Base-by-base conservation (phyloP, 2,888 invertebrate species). In the Tachystola acroxantha region DNA sequence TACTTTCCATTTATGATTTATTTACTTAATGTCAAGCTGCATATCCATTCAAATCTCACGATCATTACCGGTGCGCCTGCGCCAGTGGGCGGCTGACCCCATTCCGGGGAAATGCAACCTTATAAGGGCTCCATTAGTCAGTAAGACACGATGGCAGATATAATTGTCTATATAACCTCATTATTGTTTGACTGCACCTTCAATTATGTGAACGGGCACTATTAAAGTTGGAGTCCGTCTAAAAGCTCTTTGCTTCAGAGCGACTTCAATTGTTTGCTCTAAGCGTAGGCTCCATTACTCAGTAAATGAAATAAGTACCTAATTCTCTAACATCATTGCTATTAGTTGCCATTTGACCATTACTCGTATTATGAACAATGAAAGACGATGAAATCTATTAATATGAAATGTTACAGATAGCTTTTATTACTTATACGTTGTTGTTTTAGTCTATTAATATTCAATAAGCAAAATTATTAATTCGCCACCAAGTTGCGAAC, bases 81-180 rank as follows among this genome's bases (percentile, higher is more conserved):
- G 37, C 42, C 43, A 43, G 72, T 75, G 63, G 73, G 75, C 66
- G 70, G 54, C 50, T 69, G 65, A 60, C 74, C 71, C 50, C 51
- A 61, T 70, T 74, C 54, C 53, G 44, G 51, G 58, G 54, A 53
- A 54, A 57, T 54, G 56, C 52, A 49, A 57, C 74, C 72, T 59
- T 71, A 70, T 66, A 76, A 67, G 75, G 72, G 64, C 60, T 48
- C 65, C 61, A 74, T 73, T 75, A 74, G 57, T 60, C 59, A 37
- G 45, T 44, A 49, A 16, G 53, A 60, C 61, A 57, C 46, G 56
- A 55, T 51, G 48, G 46, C 53, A 52, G 50, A 57, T 54, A 60
- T 63, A 63, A 64, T 64, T 59, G 58, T 58, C 63, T 56, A 45
- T 63, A 51, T 56, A 58, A 54, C 54, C 49, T 45, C 50, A 53